Percentiles rank a stretch among this genome's conserved stretches.
These are phyloP conservation scores for Lasiommata megera DNA, from an alignment of 2,888 invertebrate genomes.

Conservation along the genomic window DNA sequence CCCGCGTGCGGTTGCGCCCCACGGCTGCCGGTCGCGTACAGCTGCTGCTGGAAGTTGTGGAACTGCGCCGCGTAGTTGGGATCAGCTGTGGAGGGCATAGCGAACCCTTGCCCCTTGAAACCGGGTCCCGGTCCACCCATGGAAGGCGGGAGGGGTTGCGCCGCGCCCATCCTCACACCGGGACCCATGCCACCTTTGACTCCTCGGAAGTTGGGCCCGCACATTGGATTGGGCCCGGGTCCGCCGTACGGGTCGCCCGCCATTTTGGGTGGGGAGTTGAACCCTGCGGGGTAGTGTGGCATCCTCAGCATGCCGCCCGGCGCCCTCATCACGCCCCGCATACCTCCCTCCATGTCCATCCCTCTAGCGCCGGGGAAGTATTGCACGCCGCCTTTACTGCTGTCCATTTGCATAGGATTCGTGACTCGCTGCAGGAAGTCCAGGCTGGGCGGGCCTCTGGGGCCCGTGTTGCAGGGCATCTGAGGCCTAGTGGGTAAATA, in stretches of 20 bases:
- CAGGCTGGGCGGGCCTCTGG: constrained; percentile 91
- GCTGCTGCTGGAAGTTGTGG: constrained; percentile 97
- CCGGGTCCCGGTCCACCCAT: constrained; percentile 86
- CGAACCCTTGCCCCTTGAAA: constrained; percentile 90
- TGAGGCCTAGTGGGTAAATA: constrained; percentile 98
- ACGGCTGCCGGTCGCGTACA: constrained; percentile 89
- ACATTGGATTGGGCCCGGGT: constrained; percentile 52
- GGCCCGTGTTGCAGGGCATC: constrained; percentile 85
- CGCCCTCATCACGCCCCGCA: constrained; percentile 74
- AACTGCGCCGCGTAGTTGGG: constrained; percentile 97
- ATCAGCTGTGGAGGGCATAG: constrained; percentile 92
- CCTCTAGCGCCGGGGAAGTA: constrained; percentile 86
- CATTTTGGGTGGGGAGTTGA: constrained; percentile 74
- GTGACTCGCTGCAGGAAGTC: constrained; percentile 95
- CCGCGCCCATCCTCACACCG: constrained; percentile 70
- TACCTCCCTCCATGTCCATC: constrained; percentile 76
- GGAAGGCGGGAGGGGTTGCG: constrained; percentile 88
- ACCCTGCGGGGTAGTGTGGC: constrained; percentile 73
- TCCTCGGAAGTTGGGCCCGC: constrained; percentile 66
- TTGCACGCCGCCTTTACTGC: constrained; percentile 83
- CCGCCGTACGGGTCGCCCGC: constrained; percentile 58
- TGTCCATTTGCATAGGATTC: constrained; percentile 89
- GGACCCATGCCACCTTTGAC: constrained; percentile 64
- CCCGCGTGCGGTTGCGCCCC: constrained; percentile 68
- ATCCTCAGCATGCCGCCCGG: constrained; percentile 62